These are phyloP conservation scores for Pediacus dermestoides DNA, from an alignment of 2,888 invertebrate species.

Conservation along the genomic window DNA sequence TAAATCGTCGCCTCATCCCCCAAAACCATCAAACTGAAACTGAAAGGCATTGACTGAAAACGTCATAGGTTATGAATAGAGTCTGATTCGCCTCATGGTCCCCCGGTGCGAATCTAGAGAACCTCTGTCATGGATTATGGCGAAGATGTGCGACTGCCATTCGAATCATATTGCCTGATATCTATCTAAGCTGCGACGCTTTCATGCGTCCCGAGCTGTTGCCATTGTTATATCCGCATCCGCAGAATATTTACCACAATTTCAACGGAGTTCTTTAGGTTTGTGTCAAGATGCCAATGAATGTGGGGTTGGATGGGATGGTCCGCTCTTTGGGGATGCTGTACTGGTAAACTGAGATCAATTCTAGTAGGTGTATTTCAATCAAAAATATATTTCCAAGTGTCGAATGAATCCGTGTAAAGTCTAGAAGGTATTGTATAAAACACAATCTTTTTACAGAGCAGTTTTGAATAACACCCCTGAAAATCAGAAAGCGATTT, in stretches of 20 bases:
- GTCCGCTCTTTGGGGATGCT: slow-evolving; percentile 21
- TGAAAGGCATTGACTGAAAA: no score
- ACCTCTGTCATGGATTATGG: slow-evolving; percentile 43
- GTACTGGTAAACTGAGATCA: slow-evolving; percentile 32
- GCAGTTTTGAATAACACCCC: slow-evolving; percentile 23
- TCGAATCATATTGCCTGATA: slow-evolving; percentile 46
- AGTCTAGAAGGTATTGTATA: slow-evolving; percentile 38
- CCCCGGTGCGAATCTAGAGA: slow-evolving; percentile 42
- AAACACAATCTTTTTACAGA: slow-evolving; percentile 41
- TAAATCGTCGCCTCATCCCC: no score
- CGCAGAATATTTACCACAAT: slow-evolving; percentile 29
- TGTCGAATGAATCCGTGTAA: slow-evolving; percentile 38
- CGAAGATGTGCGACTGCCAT: slow-evolving; percentile 43
- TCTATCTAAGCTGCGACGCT: slow-evolving; percentile 43
- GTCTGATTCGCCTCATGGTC: slow-evolving; percentile 31
- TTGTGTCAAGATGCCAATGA: not conserved
- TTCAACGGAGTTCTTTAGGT: slow-evolving; percentile 13
- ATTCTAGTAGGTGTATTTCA: slow-evolving; percentile 43
- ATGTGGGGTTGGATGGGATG: slow-evolving; percentile 8
- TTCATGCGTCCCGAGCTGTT: slow-evolving; percentile 41
- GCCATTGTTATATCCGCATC: slow-evolving; percentile 41
- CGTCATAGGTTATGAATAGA: slow-evolving; percentile 42
- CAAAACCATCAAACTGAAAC: no score
- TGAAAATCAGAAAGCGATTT: slow-evolving; percentile 22
- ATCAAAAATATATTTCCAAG: slow-evolving; percentile 44